These are phyloP conservation scores for Bombyx huttoni DNA, from an alignment of 2,888 invertebrate species.

Conservation along the genomic window DNA sequence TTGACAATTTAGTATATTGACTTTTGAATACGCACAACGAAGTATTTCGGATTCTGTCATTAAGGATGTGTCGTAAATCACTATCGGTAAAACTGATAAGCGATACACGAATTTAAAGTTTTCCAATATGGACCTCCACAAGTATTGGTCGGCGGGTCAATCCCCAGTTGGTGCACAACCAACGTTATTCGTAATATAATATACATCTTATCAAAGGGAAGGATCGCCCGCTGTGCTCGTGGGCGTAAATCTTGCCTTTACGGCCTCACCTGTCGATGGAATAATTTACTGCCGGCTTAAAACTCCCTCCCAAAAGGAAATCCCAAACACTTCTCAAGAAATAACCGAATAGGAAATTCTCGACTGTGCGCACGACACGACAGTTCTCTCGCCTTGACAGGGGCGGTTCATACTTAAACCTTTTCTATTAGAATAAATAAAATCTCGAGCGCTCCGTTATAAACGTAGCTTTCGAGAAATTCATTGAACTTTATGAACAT, in stretches of 20 bases:
- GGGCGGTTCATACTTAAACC: conserved; percentile 46
- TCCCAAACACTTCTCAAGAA: conserved; percentile 68
- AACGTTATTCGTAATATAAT: conserved; percentile 55
- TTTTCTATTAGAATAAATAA: conserved; percentile 47
- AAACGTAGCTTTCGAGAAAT: conserved; percentile 2
- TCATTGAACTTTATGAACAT: too few species aligned
- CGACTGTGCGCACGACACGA: conserved; percentile 38
- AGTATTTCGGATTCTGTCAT: too few species aligned
- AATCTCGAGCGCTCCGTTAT: conserved; percentile 13
- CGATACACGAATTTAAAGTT: conserved; percentile 27
- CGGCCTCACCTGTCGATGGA: conserved; percentile 70
- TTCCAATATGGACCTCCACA: conserved; percentile 41
- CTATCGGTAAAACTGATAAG: conserved; percentile 18
- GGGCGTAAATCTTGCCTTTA: conserved; percentile 70
- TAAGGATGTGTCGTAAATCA: too few species aligned
- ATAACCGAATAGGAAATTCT: conserved; percentile 67
- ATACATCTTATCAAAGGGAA: conserved; percentile 66
- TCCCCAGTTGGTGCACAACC: conserved; percentile 49
- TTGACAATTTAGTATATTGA: too few species aligned
- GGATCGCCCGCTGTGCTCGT: conserved; percentile 49
- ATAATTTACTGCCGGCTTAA: conserved; percentile 71
- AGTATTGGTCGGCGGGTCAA: conserved; percentile 41
- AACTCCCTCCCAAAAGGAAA: conserved; percentile 62
- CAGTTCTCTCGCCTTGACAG: conserved; percentile 32
- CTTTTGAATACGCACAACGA: too few species aligned